Base-by-base conservation (phyloP, 1,140 invertebrate genomes). In the Halictus rubicundus region DNA sequence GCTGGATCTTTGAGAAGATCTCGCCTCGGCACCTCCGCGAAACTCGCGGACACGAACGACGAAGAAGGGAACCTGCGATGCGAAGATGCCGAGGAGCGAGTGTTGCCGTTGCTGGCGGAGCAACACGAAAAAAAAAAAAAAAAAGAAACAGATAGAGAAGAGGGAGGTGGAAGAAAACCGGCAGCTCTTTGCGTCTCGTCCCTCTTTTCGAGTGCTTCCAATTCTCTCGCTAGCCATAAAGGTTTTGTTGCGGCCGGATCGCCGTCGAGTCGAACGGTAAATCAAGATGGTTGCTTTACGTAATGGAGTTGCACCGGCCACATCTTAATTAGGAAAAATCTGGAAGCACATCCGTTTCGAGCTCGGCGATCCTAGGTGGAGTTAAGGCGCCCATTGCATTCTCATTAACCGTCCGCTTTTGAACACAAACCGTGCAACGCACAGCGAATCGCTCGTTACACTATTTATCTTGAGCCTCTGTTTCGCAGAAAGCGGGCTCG, bases 241-340 rank as follows among this genome's bases (percentile, higher is more conserved):
- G 74, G 65, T 81, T 81, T 81, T 70, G 79, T 78, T 78, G 79
- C 27, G n/a, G 65, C 54, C 54, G 46, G 70, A 73, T 75, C 49
- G 73, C 69, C 66, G 65, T 66, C 57, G 46, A 69, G 75, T 39
- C 64, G 77, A 71, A 79, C 81, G 70, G 74, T 87, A 86, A 84
- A 89, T 90, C 86, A 85, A 89, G 88, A 88, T 88, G 88, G 80
- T 78, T 81, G 85, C 85, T 90, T 88, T 88, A 87, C 84, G 84
- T 85, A 88, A 85, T 83, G 85, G 85, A 87, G 74, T 81, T 81
- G 83, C 84, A 78, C 69, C 61, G 77, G 80, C 83, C 81, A 89
- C 85, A 82, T 88, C 87, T 90, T 90, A 90, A 90, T 90, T 89
- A 90, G 86, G 83, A 89, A 89, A 89, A 90, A 89, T 85, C 66